phyloP scores from a whole-genome alignment of 2,888 invertebrate species.

The Torymus texanus region DNA sequence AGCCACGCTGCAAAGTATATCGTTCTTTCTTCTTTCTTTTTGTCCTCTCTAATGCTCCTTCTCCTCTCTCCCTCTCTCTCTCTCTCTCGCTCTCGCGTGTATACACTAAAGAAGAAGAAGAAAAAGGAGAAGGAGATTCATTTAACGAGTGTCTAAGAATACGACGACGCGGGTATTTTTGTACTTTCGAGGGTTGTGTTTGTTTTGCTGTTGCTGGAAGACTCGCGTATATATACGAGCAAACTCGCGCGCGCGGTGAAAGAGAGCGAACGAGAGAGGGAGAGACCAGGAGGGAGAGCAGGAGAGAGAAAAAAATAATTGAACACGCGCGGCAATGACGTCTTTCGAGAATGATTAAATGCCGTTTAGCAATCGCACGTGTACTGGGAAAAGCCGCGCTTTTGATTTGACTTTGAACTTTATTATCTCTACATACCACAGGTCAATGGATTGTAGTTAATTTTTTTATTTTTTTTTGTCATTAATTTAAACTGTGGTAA shows the following conservation, averaged over 20 bases:
- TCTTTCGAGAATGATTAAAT: conserved; percentile 40
- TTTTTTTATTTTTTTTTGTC: neutral
- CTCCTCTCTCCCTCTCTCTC: too few relatives aligned
- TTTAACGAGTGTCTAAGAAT: neutral
- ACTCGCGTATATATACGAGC: neutral
- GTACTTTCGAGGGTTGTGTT: neutral
- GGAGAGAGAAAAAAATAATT: conserved; percentile 41
- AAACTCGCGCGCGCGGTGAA: too few relatives aligned
- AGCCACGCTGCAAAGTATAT: too few relatives aligned
- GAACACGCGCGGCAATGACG: conserved; percentile 18
- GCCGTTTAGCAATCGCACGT: neutral
- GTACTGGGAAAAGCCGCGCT: neutral
- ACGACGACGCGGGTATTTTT: conserved; percentile 9
- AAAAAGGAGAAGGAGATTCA: too few relatives aligned
- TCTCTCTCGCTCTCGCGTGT: too few relatives aligned
- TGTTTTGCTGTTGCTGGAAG: conserved; percentile 8
- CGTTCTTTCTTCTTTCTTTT: too few relatives aligned
- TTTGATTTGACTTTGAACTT: conserved; percentile 36
- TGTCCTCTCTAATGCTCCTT: too few relatives aligned
- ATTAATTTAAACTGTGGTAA: too few relatives aligned
- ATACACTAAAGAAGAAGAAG: too few relatives aligned
- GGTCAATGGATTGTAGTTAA: conserved; percentile 2
- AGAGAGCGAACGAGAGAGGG: too few relatives aligned
- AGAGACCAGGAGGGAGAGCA: too few relatives aligned
- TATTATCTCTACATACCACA: neutral